Evolutionary conservation across 2,888 invertebrate species (phyloP).

Genomic region (Archips crataeganus): DNA sequence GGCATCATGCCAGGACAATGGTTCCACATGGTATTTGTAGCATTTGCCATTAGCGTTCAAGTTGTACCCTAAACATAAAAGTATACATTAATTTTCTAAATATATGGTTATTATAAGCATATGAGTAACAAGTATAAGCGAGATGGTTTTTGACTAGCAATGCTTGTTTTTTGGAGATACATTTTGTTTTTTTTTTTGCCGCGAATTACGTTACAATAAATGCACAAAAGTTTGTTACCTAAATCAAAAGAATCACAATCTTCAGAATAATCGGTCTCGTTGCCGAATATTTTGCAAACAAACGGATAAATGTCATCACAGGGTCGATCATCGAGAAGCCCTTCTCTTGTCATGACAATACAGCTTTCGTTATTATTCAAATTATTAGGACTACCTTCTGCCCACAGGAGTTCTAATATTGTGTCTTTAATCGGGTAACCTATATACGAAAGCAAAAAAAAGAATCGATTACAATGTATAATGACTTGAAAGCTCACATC

Average conservation of each 20-base stretch:
- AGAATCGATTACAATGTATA: too few species aligned
- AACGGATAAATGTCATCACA: conserved; percentile 61
- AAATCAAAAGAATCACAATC: conserved; percentile 58
- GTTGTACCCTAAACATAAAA: conserved; percentile 52
- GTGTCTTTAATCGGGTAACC: conserved; percentile 59
- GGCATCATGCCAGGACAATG: conserved; percentile 65
- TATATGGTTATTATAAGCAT: too few species aligned
- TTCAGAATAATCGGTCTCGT: conserved; percentile 55
- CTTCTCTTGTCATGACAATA: conserved; percentile 65
- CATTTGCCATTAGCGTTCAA: conserved; percentile 58
- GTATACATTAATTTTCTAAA: neutral
- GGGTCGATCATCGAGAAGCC: conserved; percentile 59
- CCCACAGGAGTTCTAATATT: conserved; percentile 61
- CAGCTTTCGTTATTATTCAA: conserved; percentile 57
- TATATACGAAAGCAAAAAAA: conserved; percentile 43
- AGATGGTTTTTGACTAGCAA: neutral
- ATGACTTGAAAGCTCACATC: too few species aligned
- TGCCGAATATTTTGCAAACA: conserved; percentile 61
- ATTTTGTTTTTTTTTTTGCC: too few species aligned
- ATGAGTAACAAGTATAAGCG: neutral
- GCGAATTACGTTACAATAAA: neutral
- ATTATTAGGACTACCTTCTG: conserved; percentile 60
- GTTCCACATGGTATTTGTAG: conserved; percentile 63
- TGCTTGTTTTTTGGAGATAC: too few species aligned
- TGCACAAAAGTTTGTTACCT: conserved; percentile 47